Evolutionary conservation across 2,888 invertebrate species (phyloP).

Genomic region (Stenotaenia linearis): DNA sequence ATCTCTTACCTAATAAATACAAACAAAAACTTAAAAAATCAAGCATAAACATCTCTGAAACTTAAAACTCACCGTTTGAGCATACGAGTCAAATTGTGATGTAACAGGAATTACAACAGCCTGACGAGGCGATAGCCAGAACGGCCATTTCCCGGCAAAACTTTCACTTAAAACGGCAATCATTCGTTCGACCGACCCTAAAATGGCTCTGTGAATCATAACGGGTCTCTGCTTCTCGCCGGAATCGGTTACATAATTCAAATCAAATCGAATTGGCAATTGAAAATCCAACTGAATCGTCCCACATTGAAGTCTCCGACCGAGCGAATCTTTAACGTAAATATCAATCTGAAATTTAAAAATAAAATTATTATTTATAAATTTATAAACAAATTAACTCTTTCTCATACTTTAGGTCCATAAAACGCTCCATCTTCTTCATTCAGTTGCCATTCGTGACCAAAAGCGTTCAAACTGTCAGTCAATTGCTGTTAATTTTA

Average conservation of each 20-base stretch:
- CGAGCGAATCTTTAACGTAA: background rate
- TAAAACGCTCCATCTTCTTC: slow-evolving; percentile 98
- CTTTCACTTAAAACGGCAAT: slow-evolving; percentile 95
- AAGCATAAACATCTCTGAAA: too few relatives aligned
- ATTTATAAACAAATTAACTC: background rate
- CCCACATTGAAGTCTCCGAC: slow-evolving; percentile 87
- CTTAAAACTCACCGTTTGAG: background rate
- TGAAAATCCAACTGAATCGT: slow-evolving; percentile 99
- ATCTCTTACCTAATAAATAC: slow-evolving; percentile 55
- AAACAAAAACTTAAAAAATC: too few relatives aligned
- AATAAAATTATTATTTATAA: background rate
- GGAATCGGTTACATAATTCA: slow-evolving; percentile 71
- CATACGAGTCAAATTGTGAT: slow-evolving; percentile 48
- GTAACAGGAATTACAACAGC: slow-evolving; percentile 89
- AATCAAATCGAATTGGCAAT: slow-evolving; percentile 83
- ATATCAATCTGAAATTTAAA: background rate
- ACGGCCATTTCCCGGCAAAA: slow-evolving; percentile 87
- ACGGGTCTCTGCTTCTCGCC: slow-evolving; percentile 90
- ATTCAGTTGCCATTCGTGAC: slow-evolving; percentile 81
- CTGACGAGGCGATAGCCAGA: slow-evolving; percentile 97
- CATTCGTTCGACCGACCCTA: slow-evolving; percentile 97
- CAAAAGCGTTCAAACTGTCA: slow-evolving; percentile 79
- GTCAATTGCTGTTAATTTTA: slow-evolving; percentile 59
- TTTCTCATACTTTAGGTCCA: slow-evolving; percentile 70
- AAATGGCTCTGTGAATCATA: slow-evolving; percentile 93